These are phyloP conservation scores for Rhinogobius similis DNA, from an alignment of 2,113 vertebrate genomes.

Conservation along the genomic window DNA sequence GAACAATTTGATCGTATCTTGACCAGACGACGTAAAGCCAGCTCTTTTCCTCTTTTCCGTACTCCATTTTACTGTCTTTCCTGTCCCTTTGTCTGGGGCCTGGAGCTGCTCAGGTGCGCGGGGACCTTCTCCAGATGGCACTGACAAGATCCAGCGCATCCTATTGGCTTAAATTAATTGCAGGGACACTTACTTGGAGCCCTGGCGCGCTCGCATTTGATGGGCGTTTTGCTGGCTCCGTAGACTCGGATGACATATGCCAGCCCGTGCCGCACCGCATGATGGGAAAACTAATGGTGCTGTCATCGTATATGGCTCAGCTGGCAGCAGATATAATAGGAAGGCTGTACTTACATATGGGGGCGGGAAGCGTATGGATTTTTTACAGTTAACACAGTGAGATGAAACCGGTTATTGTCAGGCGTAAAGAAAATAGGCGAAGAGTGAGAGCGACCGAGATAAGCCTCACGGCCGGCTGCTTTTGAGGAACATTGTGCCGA, in stretches of 20 bases:
- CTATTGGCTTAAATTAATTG: conserved; percentile 68
- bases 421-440: background rate
- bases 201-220: conserved; percentile 51
- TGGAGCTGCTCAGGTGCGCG: conserved; percentile 17
- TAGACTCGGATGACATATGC: conserved; percentile 64
- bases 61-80: background rate
- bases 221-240: conserved; percentile 64
- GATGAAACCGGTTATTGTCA: conserved; percentile 9
- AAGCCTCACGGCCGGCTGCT: background rate
- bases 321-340: conserved; percentile 28
- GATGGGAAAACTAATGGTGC: conserved; percentile 66
- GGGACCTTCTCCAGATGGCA: conserved; percentile 67
- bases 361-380: conserved; percentile 11
- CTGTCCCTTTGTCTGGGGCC: background rate
- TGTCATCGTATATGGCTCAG: conserved; percentile 34
- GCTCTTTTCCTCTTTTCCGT: background rate
- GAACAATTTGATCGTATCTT: too few species aligned
- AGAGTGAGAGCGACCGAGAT: too few species aligned
- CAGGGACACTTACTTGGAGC: conserved; percentile 52
- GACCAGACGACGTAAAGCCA: too few species aligned
- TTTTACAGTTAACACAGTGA: conserved; percentile 3
- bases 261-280: conserved; percentile 49
- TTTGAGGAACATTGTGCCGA: background rate
- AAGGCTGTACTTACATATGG: conserved; percentile 18
- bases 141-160: conserved; percentile 60